Conservation (phyloP, 2,888 invertebrate genomes). For the Xanthia icteritia region DNA sequence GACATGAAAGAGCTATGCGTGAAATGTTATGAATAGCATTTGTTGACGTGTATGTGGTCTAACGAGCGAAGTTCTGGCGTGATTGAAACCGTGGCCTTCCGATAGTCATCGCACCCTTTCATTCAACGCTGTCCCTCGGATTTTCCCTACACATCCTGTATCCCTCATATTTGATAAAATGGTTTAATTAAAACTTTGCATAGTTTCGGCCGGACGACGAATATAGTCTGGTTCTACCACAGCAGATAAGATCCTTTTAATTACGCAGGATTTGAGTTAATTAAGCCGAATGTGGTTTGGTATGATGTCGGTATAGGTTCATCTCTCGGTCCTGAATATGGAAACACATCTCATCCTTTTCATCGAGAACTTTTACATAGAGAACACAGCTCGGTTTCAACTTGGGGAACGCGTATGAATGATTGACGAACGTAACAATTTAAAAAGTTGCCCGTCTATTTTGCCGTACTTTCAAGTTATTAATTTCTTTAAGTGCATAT, state of each 20-base stretch:
- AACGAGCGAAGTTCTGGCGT: constrained; percentile 84
- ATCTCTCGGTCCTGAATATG: constrained; percentile 28
- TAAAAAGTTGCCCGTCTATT: constrained; percentile 15
- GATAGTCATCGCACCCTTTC: constrained; percentile 86
- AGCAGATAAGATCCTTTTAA: constrained; percentile 72
- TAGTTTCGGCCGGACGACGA: constrained; percentile 75
- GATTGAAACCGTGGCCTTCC: constrained; percentile 83
- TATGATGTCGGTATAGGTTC: constrained; percentile 39
- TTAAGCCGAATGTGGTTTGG: constrained; percentile 59
- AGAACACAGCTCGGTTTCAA: constrained; percentile 13
- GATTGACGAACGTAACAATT: constrained; percentile 31
- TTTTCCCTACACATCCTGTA: constrained; percentile 68
- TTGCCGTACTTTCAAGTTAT: constrained; percentile 3
- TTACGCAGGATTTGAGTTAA: constrained; percentile 65
- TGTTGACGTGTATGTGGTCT: constrained; percentile 78
- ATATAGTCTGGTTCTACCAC: constrained; percentile 68
- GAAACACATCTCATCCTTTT: constrained; percentile 39
- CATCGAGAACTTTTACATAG: constrained; percentile 43
- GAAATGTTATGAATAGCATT: constrained; percentile 80
- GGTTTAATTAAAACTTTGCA: constrained; percentile 85
- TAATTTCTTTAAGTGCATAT: constrained; percentile 19
- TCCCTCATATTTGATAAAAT: constrained; percentile 80
- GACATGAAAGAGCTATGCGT: constrained; percentile 78
- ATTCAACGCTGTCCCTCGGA: constrained; percentile 78
- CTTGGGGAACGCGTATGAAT: constrained; percentile 17